Evolutionary conservation across 2,113 vertebrate genomes (phyloP).

Genomic region (Spilogale gracilis): DNA sequence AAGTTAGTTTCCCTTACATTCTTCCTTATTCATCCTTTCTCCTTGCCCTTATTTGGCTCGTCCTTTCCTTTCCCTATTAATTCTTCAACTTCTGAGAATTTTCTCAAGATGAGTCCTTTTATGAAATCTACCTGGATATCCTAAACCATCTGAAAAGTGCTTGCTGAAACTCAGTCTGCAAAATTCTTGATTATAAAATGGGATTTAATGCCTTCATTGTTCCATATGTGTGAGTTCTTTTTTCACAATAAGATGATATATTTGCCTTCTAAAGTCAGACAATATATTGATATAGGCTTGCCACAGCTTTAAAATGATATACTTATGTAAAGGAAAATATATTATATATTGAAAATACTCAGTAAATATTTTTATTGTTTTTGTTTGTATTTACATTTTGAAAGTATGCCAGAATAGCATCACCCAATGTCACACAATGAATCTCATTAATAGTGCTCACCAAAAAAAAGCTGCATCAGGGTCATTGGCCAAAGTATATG

Average conservation of each 20-base stretch:
- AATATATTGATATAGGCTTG: neutral
- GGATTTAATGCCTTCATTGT: neutral
- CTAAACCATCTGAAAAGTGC: neutral
- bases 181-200: neutral
- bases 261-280: neutral
- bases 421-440: neutral
- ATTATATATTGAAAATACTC: neutral
- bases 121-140: neutral
- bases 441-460: neutral
- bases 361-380: neutral
- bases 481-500: neutral
- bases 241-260: neutral
- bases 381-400: neutral
- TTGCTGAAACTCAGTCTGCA: neutral
- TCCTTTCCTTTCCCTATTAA: neutral
- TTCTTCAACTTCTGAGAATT: neutral
- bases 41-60: neutral
- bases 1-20: neutral
- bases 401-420: neutral
- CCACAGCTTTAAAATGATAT: neutral
- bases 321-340: neutral
- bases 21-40: neutral
- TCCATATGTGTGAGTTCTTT: neutral
- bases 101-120: neutral
- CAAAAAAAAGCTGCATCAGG: neutral